phyloP scores from a whole-genome alignment of 2,797 vertebrate species.

The Megalops cyprinoides region DNA sequence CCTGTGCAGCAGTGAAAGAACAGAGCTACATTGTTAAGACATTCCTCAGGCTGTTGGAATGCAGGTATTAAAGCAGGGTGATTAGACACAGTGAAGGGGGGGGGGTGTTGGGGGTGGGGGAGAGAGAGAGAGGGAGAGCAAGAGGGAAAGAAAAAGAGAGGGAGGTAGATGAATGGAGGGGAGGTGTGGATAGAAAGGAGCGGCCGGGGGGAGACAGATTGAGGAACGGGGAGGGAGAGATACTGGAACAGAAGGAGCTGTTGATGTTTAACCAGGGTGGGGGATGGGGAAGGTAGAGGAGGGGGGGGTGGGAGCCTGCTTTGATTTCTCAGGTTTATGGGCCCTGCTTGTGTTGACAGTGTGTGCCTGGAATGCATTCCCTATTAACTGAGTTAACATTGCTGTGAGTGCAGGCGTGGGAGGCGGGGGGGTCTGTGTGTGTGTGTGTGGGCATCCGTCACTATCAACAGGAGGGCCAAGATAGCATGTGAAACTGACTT shows the following conservation, averaged over 20 bases:
- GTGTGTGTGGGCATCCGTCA: constrained; percentile 64
- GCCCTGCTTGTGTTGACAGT: constrained; percentile 42
- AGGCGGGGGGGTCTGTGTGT: constrained; percentile 23
- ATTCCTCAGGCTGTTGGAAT: constrained; percentile 76
- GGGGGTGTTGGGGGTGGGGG: constrained; percentile 20
- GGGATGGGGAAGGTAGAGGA: constrained; percentile 17
- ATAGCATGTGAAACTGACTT: constrained; percentile 64
- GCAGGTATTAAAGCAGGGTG: constrained; percentile 74
- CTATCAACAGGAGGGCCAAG: constrained; percentile 47
- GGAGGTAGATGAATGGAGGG: neutral
- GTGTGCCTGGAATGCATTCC: constrained; percentile 50
- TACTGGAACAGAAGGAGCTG: constrained; percentile 40
- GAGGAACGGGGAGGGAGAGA: constrained; percentile 41
- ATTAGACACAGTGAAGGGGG: constrained; percentile 61
- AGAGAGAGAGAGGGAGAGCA: constrained; percentile 5
- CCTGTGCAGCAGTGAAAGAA: constrained; percentile 52
- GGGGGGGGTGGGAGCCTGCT: constrained; percentile 8
- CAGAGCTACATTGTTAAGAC: constrained; percentile 76
- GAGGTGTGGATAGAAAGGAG: constrained; percentile 29
- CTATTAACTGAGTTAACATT: constrained; percentile 47
- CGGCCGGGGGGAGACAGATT: constrained; percentile 29
- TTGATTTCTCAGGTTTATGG: constrained; percentile 29
- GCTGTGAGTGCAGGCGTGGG: constrained; percentile 3
- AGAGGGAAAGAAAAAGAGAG: constrained; percentile 2
- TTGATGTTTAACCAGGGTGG: constrained; percentile 44